Percentiles rank a stretch among this genome's conserved stretches.
Evolutionary conservation across 2,797 vertebrate species (phyloP).

Genomic region (Tamandua tetradactyla): DNA sequence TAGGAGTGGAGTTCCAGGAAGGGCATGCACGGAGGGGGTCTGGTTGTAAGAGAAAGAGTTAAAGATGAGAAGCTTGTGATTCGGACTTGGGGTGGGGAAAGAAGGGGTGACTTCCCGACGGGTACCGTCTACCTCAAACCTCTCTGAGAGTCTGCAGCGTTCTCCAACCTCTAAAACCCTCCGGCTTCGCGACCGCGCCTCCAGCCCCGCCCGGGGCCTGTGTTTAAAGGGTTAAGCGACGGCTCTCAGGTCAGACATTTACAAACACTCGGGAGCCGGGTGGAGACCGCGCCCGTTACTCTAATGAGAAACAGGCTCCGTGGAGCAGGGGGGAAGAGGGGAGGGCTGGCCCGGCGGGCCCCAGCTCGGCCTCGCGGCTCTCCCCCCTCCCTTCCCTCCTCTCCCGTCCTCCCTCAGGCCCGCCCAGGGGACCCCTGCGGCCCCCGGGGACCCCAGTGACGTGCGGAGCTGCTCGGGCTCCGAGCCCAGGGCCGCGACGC

Average conservation of each 20-base stretch:
- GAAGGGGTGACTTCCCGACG: neutral
- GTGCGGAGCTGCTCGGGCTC: constrained; percentile 67
- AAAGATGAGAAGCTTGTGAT: neutral
- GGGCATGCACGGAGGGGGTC: neutral
- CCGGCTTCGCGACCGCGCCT: neutral
- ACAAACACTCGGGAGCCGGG: constrained; percentile 75
- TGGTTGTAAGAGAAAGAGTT: neutral
- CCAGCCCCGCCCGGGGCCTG: neutral
- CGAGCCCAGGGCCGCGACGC: constrained; percentile 66
- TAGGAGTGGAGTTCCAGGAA: constrained; percentile 52
- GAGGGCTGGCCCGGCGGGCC: constrained; percentile 41
- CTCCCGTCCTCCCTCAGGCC: constrained; percentile 57
- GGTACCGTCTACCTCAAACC: neutral
- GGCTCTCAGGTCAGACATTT: constrained; percentile 75
- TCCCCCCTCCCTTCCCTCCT: constrained; percentile 8
- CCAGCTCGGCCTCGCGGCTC: neutral
- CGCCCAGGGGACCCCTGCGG: constrained; percentile 66
- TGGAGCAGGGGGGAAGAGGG: neutral
- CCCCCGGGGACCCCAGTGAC: constrained; percentile 76
- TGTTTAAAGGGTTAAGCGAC: constrained; percentile 68
- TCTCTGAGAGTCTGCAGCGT: neutral
- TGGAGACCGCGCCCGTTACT: constrained; percentile 72
- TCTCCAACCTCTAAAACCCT: neutral
- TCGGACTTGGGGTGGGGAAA: neutral
- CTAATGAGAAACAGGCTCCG: constrained; percentile 81